Percentiles rank a stretch among this genome's conserved stretches.
Evolutionary conservation across 2,113 vertebrate genomes (phyloP).

Genomic region (Galemys pyrenaicus): DNA sequence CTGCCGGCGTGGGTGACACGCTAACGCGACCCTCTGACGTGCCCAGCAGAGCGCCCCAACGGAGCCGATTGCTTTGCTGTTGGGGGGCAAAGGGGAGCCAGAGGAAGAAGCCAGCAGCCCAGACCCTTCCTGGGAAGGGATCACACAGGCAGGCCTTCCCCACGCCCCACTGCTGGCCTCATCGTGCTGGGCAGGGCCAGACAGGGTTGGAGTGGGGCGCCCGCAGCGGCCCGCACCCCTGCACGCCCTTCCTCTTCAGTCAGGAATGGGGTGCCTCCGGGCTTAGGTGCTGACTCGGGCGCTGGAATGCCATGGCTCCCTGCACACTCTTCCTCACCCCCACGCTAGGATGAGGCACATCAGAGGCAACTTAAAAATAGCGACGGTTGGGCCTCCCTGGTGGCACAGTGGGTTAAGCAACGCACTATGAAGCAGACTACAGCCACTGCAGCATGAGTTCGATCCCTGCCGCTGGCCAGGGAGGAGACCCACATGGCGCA

Average conservation of each 20-base stretch:
- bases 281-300: neutral
- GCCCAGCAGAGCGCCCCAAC: neutral
- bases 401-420: too few relatives aligned
- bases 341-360: neutral
- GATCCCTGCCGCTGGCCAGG: too few relatives aligned
- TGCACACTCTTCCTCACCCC: neutral
- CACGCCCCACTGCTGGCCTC: neutral
- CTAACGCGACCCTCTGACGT: too few relatives aligned
- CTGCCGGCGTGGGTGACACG: fast-evolving
- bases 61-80: fast-evolving
- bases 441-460: too few relatives aligned
- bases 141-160: neutral
- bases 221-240: too few relatives aligned
- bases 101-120: neutral
- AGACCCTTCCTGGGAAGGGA: neutral
- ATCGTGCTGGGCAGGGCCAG: neutral
- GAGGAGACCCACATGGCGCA: too few relatives aligned
- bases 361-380: neutral
- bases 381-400: neutral
- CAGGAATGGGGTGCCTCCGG: neutral
- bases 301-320: neutral
- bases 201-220: neutral
- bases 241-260: neutral
- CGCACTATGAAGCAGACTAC: too few relatives aligned
- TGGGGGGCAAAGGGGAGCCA: neutral